Evolutionary conservation across 2,888 invertebrate species (phyloP), one percentile per base, ranked within the genome.

Genomic region (Eustalomyia histrio): DNA sequence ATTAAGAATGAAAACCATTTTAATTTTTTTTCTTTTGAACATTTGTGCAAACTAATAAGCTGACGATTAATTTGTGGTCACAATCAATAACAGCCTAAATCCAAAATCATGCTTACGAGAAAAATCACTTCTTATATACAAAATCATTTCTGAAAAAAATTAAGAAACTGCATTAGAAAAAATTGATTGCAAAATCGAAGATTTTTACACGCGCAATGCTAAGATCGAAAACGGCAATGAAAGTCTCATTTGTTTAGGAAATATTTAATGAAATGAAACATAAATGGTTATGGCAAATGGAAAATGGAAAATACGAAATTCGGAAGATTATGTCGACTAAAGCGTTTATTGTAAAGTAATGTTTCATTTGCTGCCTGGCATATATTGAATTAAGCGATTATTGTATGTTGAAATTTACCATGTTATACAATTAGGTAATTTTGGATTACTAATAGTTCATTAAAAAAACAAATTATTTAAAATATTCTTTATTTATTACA

Each of bases 171-270:
- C n/a, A n/a, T n/a, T n/a, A n/a, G n/a, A n/a, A n/a, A n/a, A n/a
- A n/a, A n/a, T n/a, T n/a, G n/a, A n/a, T n/a, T 29, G 57, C n/a
- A 14, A 39, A 61, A 61, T 61, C 18, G 43, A 61, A 18, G 61
- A 61, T 21, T 35, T 43, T 61, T 61, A 18, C 61, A 61, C 61
- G 39, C n/a, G n/a, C n/a, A n/a, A n/a, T n/a, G 39, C 17, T 18
- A 61, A 61, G 61, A 61, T 35, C 35, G 43, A 61, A 61, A 61
- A 61, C 61, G 61, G 43, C 21, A 61, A 61, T 39, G 43, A 61
- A 61, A 61, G 18, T 43, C 43, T 60, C 39, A 60, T 60, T 60
- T 35, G 60, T 39, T 60, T 39, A 60, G 39, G 21, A 43, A 43
- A 61, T 61, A 61, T 43, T 61, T 61, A 61, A 61, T 10, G 18